A percentile compares a stretch with the other conserved stretches of the same genome.
Evolutionary conservation across 2,797 vertebrate genomes (phyloP).

Genomic region (Intellagama lesueurii): DNA sequence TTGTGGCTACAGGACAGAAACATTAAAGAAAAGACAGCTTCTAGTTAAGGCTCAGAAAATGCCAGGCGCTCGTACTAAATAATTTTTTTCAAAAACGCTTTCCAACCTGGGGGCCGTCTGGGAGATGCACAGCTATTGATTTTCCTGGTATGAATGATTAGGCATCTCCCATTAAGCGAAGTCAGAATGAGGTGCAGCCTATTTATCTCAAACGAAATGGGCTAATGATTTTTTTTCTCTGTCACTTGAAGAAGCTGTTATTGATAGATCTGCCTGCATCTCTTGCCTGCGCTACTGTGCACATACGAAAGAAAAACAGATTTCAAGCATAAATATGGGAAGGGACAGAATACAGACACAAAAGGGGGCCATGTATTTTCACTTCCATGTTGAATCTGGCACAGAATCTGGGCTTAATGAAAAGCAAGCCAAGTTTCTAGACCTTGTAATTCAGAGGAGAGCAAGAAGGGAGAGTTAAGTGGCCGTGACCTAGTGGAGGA

Average conservation of each 20-base stretch:
- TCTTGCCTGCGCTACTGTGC: neutral
- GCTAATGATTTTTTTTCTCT: neutral
- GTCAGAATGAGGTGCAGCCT: neutral
- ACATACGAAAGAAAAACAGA: too few species aligned
- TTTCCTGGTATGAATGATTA: slow-evolving; percentile 36
- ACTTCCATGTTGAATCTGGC: neutral
- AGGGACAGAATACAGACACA: too few species aligned
- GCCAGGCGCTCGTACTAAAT: neutral
- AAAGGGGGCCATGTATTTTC: neutral
- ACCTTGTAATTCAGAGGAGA: neutral
- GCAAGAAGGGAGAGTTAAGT: too few species aligned
- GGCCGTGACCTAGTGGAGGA: too few species aligned
- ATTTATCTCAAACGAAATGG: slow-evolving; percentile 28
- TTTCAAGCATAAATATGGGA: neutral
- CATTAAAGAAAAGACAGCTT: neutral
- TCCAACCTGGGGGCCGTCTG: neutral
- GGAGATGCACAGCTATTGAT: slow-evolving; percentile 33
- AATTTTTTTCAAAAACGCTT: neutral
- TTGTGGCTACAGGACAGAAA: neutral
- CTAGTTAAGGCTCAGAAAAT: neutral
- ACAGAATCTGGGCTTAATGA: neutral
- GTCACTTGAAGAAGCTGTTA: slow-evolving; percentile 1
- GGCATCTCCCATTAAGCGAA: slow-evolving; percentile 22
- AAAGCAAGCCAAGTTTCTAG: slow-evolving; percentile 3
- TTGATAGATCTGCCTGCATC: neutral